phyloP scores from a whole-genome alignment of 92 coral and sea anemone genomes.

The Parazoanthus darwini region DNA sequence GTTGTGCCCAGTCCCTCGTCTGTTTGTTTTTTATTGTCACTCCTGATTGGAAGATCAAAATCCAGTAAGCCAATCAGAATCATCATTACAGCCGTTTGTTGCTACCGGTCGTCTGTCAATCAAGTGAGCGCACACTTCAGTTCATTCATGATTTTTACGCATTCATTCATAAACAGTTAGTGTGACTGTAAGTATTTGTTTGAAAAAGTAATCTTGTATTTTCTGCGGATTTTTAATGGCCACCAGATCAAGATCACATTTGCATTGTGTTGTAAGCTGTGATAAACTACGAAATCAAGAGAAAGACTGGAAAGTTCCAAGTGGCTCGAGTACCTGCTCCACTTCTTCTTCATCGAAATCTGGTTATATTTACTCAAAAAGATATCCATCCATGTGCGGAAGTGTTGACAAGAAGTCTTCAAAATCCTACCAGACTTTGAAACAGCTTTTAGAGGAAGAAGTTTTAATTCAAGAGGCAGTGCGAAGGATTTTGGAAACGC shows the following conservation, averaged over 20 bases:
- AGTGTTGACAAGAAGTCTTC: constrained; percentile 59
- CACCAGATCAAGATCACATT: constrained; percentile 37
- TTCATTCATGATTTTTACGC: constrained; percentile 37
- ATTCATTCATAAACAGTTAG: constrained; percentile 6
- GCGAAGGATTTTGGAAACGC: constrained; percentile 66
- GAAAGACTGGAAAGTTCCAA: constrained; percentile 38
- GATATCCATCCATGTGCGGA: constrained; percentile 68
- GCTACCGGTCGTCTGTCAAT: background rate
- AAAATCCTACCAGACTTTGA: constrained; percentile 63
- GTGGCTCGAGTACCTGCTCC: constrained; percentile 45
- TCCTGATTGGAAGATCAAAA: constrained; percentile 31
- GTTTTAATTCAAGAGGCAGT: constrained; percentile 76
- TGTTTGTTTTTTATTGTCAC: background rate
- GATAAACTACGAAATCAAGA: constrained; percentile 42
- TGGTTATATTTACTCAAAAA: constrained; percentile 51
- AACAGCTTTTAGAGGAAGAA: constrained; percentile 65
- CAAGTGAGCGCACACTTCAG: too few relatives aligned
- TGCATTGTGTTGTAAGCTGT: constrained; percentile 17
- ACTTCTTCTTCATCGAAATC: constrained; percentile 38
- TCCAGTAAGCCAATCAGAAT: constrained; percentile 29
- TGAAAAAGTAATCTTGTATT: background rate
- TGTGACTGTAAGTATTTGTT: constrained; percentile 21
- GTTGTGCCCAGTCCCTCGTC: constrained; percentile 21
- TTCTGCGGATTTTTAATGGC: constrained; percentile 9
- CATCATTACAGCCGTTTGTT: background rate